Evolutionary conservation across 2,797 vertebrate species (phyloP).

Genomic region (Novumbra hubbsi): DNA sequence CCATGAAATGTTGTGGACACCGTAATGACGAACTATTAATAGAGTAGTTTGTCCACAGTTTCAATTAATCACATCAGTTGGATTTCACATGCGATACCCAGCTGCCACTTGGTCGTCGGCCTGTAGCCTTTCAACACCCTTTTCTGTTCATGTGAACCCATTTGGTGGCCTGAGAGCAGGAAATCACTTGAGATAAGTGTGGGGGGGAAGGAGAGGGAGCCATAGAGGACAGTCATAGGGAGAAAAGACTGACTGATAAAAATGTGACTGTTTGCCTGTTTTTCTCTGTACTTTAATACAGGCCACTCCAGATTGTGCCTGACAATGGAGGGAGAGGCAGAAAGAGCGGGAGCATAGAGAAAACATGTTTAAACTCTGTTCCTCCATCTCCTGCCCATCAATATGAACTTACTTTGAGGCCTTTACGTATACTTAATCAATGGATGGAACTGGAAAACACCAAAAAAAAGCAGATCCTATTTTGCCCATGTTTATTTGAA

Average conservation of each 20-base stretch:
- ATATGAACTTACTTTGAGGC: background rate
- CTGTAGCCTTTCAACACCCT: background rate
- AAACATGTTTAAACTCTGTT: background rate
- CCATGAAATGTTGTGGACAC: no score
- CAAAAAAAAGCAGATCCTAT: background rate
- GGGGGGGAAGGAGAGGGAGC: background rate
- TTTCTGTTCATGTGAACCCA: background rate
- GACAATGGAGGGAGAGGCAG: background rate
- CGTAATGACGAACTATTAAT: no score
- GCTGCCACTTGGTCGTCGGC: no score
- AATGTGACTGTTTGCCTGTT: no score
- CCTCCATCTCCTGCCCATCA: background rate
- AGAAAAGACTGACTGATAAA: background rate
- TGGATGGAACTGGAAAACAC: background rate
- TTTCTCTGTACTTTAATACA: no score
- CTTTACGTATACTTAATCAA: background rate
- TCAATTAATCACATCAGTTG: no score
- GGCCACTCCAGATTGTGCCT: background rate
- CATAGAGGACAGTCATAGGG: no score
- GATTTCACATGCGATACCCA: no score
- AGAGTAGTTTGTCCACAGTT: no score
- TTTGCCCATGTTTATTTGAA: background rate
- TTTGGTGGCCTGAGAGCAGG: background rate
- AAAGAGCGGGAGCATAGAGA: background rate
- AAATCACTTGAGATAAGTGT: background rate